Conservation (phyloP, 1,140 invertebrate species). For the Cotesia typhae region DNA sequence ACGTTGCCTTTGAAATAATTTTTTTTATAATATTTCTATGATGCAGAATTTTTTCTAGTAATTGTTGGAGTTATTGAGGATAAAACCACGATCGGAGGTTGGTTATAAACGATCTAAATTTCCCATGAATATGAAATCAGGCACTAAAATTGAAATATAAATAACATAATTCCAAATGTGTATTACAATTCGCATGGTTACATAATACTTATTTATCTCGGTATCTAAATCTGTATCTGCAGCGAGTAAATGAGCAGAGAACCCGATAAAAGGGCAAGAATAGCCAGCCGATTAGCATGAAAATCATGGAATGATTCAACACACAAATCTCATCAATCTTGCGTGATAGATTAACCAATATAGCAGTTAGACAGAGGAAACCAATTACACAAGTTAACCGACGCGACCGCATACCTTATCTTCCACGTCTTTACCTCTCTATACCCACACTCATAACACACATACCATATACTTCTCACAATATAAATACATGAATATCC, state of each 20-base stretch:
- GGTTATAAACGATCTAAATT: background rate
- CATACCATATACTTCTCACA: too few species aligned
- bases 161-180: too few species aligned
- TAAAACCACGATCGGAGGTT: too few species aligned
- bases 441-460: too few species aligned
- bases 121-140: background rate
- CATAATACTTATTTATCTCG: background rate
- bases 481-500: conserved; percentile 5
- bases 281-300: conserved; percentile 2
- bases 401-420: conserved; percentile 36
- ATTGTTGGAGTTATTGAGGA: too few species aligned
- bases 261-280: background rate
- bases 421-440: conserved; percentile 29
- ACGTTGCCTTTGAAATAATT: too few species aligned
- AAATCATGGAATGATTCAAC: conserved; percentile 17
- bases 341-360: conserved; percentile 24
- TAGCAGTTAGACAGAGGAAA: conserved; percentile 16
- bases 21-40: too few species aligned
- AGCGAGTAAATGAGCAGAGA: background rate
- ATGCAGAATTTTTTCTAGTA: too few species aligned
- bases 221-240: background rate
- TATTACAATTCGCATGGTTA: too few species aligned
- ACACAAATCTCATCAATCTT: conserved; percentile 22
- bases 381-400: conserved; percentile 32
- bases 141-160: too few species aligned